A percentile compares a stretch with the other conserved stretches of the same genome.
phyloP scores from a whole-genome alignment of 2,888 invertebrate genomes.

The Hedychridium roseum region DNA sequence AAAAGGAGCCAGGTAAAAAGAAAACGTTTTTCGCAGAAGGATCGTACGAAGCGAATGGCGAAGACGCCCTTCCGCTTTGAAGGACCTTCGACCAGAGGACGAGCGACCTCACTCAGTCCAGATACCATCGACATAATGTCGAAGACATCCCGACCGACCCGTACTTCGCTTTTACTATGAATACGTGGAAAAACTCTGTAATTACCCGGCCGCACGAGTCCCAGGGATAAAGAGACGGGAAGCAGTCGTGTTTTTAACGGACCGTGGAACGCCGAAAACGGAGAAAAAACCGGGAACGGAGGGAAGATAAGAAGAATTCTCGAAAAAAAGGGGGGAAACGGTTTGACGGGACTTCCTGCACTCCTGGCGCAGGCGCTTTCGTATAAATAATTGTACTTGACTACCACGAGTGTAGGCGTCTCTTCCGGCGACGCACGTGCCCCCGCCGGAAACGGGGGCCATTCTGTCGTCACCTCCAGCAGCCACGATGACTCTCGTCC shows the following conservation, averaged over 20 bases:
- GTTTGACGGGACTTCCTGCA: too few relatives aligned
- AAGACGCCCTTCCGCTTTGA: conserved; percentile 16
- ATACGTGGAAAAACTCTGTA: too few relatives aligned
- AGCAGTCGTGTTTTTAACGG: too few relatives aligned
- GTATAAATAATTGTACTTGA: conserved; percentile 23
- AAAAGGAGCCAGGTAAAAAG: conserved; percentile 30
- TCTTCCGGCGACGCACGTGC: conserved; percentile 51
- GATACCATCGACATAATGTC: conserved; percentile 27
- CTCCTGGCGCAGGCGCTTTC: too few relatives aligned
- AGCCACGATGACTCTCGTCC: too few relatives aligned
- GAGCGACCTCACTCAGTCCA: conserved; percentile 16
- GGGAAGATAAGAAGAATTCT: background rate
- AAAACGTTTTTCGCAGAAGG: conserved; percentile 35
- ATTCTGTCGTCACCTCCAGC: conserved; percentile 41
- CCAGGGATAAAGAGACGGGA: too few relatives aligned
- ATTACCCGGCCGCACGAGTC: too few relatives aligned
- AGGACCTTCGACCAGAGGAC: conserved; percentile 9
- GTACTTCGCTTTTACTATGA: too few relatives aligned
- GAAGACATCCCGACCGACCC: too few relatives aligned
- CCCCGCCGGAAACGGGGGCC: conserved; percentile 47
- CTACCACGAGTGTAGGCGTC: conserved; percentile 19
- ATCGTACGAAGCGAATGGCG: conserved; percentile 7
- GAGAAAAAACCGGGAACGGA: background rate
- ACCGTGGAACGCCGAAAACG: too few relatives aligned
- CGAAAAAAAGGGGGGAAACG: background rate